Percentiles rank a stretch among this genome's conserved stretches.
Conservation (phyloP, 2,888 invertebrate genomes). For the Steinernema carpocapsae region DNA sequence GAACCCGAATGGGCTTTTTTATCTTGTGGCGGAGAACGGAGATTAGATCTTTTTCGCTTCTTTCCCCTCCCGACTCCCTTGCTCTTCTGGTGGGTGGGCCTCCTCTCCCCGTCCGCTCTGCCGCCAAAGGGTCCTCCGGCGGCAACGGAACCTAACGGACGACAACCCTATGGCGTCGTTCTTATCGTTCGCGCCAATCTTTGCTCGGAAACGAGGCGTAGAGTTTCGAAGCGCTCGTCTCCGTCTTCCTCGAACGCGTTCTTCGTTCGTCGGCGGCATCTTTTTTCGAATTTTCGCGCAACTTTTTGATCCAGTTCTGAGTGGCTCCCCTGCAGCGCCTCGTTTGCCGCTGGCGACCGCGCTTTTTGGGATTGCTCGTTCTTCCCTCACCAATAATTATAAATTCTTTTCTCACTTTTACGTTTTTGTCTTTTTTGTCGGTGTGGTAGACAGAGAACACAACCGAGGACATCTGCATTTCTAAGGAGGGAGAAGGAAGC, state of each 20-base stretch:
- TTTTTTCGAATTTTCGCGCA: not conserved
- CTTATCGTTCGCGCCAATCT: constrained; percentile 35
- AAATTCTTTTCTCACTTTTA: not conserved
- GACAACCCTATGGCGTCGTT: constrained; percentile 15
- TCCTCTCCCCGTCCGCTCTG: not conserved
- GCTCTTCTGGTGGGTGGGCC: no score
- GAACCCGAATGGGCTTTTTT: constrained; percentile 4
- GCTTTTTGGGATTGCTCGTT: not conserved
- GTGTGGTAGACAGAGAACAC: not conserved
- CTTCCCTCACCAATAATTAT: not conserved
- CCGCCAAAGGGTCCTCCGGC: not conserved
- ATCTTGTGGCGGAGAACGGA: not conserved
- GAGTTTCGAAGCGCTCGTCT: not conserved
- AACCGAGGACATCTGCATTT: not conserved
- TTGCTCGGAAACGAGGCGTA: constrained; percentile 1
- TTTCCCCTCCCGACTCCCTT: no score
- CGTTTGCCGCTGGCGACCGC: not conserved
- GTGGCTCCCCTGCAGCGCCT: not conserved
- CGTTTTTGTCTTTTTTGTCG: not conserved
- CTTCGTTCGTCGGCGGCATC: no score
- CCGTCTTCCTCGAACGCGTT: no score
- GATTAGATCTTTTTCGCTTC: constrained; percentile 23
- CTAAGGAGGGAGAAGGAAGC: not conserved
- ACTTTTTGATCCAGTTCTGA: not conserved
- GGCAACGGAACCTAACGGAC: not conserved